Base-by-base conservation (phyloP, 2,888 invertebrate genomes). In the Phyllotreta cruciferae region DNA sequence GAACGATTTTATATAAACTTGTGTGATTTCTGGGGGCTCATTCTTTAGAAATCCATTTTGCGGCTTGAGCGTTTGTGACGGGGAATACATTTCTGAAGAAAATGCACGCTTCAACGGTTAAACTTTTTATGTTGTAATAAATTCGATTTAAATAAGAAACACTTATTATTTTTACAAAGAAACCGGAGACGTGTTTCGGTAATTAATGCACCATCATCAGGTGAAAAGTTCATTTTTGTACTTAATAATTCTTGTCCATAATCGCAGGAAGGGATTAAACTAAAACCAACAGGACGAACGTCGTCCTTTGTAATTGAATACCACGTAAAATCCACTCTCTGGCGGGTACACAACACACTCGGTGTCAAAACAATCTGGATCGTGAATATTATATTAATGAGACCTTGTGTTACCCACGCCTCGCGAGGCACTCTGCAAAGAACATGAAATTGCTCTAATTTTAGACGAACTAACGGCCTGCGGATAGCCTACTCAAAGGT, bases 301-400 rank as follows among this genome's bases (percentile, higher is more conserved):
- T 6, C 35, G 9, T 52, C 54, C 14, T 14, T 10, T 54, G 38
- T 54, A 56, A 56, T 56, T 56, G 35, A 37, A 35, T 9, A 41
- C 36, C 36, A 24, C 44, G 13, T 7, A 35, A 44, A 56, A 56
- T 44, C 56, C 56, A 56, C 56, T 56, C 36, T 42, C 54, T 10
- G 34, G 35, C 41, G 34, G 34, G 8, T 35, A 45, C 38, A 54
- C 45, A 63, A 63, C 63, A 55, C 56, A 54, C 55, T 62, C 11
- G 42, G 10, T 55, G 63, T 64, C 66, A 60, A 63, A 64, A 64
- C 66, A 66, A 66, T 66, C 63, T 58, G 66, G 60, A 63, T 58
- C 56, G 44, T 45, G 55, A 56, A 57, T 64, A 64, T 64, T 57
- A 67, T 67, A 64, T 64, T 64, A 64, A 64, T 64, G 58, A 67